Evolutionary conservation across 2,888 invertebrate species (phyloP).

Genomic region (Agrotis segetum): DNA sequence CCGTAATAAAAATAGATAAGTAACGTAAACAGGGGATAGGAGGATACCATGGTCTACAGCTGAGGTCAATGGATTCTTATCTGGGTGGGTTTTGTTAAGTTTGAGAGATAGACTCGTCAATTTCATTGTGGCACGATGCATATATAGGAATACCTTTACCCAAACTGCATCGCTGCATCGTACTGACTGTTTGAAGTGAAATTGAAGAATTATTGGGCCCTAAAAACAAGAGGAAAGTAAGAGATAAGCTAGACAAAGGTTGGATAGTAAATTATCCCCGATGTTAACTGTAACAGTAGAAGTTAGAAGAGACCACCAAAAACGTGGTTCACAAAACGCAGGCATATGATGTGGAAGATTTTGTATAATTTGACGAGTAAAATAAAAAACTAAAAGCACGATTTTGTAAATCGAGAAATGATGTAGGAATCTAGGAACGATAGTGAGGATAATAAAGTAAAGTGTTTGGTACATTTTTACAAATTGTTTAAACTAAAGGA

Average conservation of each 20-base stretch:
- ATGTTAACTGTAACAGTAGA: background rate
- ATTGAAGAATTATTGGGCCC: background rate
- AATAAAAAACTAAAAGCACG: too few relatives aligned
- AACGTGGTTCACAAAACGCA: too few relatives aligned
- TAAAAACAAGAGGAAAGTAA: background rate
- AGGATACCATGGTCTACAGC: slow-evolving; percentile 28
- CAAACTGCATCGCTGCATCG: too few relatives aligned
- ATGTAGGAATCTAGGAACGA: too few relatives aligned
- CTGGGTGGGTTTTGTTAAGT: slow-evolving; percentile 20
- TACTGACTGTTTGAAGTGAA: too few relatives aligned
- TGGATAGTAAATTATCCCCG: background rate
- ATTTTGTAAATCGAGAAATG: too few relatives aligned
- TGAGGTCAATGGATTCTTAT: slow-evolving; percentile 54
- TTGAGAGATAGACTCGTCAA: slow-evolving; percentile 36
- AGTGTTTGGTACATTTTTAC: too few relatives aligned
- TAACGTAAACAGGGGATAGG: slow-evolving; percentile 62
- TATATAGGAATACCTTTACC: too few relatives aligned
- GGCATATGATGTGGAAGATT: background rate
- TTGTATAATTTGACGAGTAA: background rate
- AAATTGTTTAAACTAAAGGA: too few relatives aligned
- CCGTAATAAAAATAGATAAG: slow-evolving; percentile 67
- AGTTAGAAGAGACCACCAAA: background rate
- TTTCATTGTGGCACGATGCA: slow-evolving; percentile 5
- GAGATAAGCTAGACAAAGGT: background rate
- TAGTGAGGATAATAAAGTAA: too few relatives aligned